Percentiles rank a stretch among this genome's conserved stretches.
Evolutionary conservation across 2,888 invertebrate species (phyloP).

Genomic region (Cerceris ruficornis): DNA sequence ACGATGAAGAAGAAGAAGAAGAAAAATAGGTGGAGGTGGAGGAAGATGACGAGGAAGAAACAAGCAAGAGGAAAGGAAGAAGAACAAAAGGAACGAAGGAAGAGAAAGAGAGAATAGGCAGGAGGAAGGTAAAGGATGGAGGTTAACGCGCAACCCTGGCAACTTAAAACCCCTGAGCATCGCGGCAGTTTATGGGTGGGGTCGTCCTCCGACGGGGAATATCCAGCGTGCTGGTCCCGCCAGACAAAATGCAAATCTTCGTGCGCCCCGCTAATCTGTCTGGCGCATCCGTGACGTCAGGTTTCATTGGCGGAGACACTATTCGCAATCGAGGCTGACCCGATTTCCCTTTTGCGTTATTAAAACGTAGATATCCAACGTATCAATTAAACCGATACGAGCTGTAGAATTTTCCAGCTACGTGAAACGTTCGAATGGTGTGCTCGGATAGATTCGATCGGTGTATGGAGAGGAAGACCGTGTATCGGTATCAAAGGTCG

Average conservation of each 20-base stretch:
- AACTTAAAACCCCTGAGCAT: constrained; percentile 52
- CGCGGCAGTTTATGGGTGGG: constrained; percentile 72
- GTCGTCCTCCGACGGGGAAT: constrained; percentile 55
- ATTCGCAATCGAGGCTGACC: constrained; percentile 34
- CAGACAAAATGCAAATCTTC: constrained; percentile 79
- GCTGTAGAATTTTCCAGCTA: too few species aligned
- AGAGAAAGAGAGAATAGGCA: constrained; percentile 41
- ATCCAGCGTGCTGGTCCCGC: constrained; percentile 56
- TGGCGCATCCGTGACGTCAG: constrained; percentile 79
- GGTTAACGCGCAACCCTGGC: constrained; percentile 62
- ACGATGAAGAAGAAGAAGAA: constrained; percentile 46
- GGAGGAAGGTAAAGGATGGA: constrained; percentile 48
- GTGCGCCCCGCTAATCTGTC: constrained; percentile 77
- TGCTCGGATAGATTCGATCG: neutral
- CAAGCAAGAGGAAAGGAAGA: constrained; percentile 33
- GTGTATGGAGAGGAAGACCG: constrained; percentile 10
- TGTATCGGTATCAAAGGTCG: constrained; percentile 34
- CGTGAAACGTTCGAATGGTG: too few species aligned
- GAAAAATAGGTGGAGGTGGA: constrained; percentile 31
- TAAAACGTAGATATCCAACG: constrained; percentile 9
- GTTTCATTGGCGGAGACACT: constrained; percentile 71
- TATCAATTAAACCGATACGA: too few species aligned
- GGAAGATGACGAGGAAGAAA: constrained; percentile 33
- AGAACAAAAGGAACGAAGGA: constrained; percentile 54
- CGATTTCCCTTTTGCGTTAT: constrained; percentile 44